Percentiles rank a stretch among this genome's conserved stretches.
Conservation (phyloP, 2,797 vertebrate species). For the Pterois miles region DNA sequence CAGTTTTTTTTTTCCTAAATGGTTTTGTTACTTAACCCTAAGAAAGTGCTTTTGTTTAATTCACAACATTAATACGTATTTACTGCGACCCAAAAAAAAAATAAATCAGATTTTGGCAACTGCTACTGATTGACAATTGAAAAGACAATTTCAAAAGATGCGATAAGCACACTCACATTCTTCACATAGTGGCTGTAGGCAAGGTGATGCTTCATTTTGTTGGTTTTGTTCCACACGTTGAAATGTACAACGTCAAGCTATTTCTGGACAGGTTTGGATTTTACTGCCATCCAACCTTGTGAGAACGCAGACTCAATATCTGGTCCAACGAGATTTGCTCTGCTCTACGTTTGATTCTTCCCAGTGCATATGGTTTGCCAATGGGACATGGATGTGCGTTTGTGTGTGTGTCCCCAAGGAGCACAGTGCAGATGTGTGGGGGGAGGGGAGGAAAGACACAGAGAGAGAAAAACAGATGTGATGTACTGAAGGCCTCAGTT, state of each 20-base stretch:
- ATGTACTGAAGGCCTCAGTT: conserved; percentile 15
- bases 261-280: background rate
- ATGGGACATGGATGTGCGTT: background rate
- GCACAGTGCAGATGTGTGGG: conserved; percentile 41
- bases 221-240: background rate
- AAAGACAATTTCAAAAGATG: too few relatives aligned
- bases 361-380: background rate
- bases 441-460: conserved; percentile 9
- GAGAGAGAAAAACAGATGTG: too few relatives aligned
- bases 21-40: too few relatives aligned
- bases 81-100: background rate
- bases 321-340: background rate
- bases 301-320: background rate
- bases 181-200: background rate
- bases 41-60: too few relatives aligned
- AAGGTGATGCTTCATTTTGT: background rate
- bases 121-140: background rate
- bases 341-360: background rate
- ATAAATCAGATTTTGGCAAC: background rate
- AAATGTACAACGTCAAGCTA: background rate
- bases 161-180: background rate
- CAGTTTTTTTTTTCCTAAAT: too few relatives aligned
- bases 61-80: too few relatives aligned
- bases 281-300: background rate
- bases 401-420: conserved; percentile 14